Evolutionary conservation across 1,140 invertebrate genomes (phyloP).

Genomic region (Drosophila biarmipes): DNA sequence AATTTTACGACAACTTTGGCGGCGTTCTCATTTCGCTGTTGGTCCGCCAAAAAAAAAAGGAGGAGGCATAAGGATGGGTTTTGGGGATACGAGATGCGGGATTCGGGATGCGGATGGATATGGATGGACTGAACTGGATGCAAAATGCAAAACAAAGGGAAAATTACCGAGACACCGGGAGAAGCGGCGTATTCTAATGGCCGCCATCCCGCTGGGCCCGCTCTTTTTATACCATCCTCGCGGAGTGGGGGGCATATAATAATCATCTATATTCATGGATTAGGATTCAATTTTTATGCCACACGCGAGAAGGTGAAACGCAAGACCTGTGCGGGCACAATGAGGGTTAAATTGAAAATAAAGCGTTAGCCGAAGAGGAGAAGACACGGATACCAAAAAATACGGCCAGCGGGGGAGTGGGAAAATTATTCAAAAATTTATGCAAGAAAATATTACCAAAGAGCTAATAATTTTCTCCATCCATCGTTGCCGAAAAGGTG

Average conservation of each 20-base stretch:
- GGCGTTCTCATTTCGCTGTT: slow-evolving; percentile 65
- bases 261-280: slow-evolving; percentile 85
- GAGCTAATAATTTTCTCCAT: slow-evolving; percentile 83
- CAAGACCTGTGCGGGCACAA: slow-evolving; percentile 45
- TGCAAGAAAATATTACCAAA: slow-evolving; percentile 84
- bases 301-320: slow-evolving; percentile 53
- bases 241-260: slow-evolving; percentile 68
- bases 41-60: neutral
- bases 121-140: slow-evolving; percentile 30
- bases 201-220: slow-evolving; percentile 65
- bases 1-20: slow-evolving; percentile 82
- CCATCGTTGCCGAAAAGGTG: slow-evolving; percentile 57
- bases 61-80: neutral
- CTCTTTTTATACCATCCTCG: neutral
- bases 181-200: slow-evolving; percentile 65
- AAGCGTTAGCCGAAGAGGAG: slow-evolving; percentile 52
- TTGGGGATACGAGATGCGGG: neutral
- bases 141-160: slow-evolving; percentile 79
- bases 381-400: slow-evolving; percentile 24
- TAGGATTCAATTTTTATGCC: slow-evolving; percentile 84
- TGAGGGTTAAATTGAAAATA: slow-evolving; percentile 84
- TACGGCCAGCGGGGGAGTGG: neutral
- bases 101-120: slow-evolving; percentile 3
- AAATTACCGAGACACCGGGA: slow-evolving; percentile 55
- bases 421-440: slow-evolving; percentile 81